Evolutionary conservation across 2,797 vertebrate species (phyloP), one percentile per base, ranked within the genome.

Genomic region (Taenioides sp.): DNA sequence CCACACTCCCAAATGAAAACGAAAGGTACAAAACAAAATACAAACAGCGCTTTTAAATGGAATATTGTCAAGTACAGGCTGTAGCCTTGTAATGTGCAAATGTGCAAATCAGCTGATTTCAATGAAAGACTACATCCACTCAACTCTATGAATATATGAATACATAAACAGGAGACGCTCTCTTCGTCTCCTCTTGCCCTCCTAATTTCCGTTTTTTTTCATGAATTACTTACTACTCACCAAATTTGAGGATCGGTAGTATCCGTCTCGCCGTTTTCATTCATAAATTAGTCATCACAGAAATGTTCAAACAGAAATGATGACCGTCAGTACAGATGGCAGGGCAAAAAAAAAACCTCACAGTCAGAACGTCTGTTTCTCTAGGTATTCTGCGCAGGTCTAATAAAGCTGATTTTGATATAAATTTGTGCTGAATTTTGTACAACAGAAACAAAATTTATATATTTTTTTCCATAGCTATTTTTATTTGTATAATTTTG

Each of bases 281-380:
- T 40, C 34, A 63, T 43, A 40, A 63, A 63, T 63, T 63, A 23
- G 34, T 63, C 61, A 63, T 63, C 34, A 40, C 20, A 63, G 34
- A 63, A 43, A 63, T 14, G 34, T 63, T 63, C 61, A 63, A 63
- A 63, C 18, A 22, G 61, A 40, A 63, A 62, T 22, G 10, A 37
- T 34, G n/a, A 63, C 34, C 22, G 27, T 31, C 18, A 27, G 9
- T 37, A 37, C 34, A 37, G 9, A 37, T 10, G 2, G 7, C 34
- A 37, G 34, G 1, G 34, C 34, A 34, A 34, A 34, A n/a, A n/a
- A n/a, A n/a, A n/a, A n/a, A n/a, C n/a, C n/a, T n/a, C n/a, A n/a
- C 28, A 27, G 25, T 27, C 25, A 27, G 25, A 27, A 27, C 2
- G 25, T 5, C 28, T 4, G 28, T 31, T 31, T 31, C 28, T 4